Percentiles rank a stretch among this genome's conserved stretches.
These are phyloP conservation scores for Idaea dimidiata DNA, from an alignment of 2,888 invertebrate genomes.

Conservation along the genomic window DNA sequence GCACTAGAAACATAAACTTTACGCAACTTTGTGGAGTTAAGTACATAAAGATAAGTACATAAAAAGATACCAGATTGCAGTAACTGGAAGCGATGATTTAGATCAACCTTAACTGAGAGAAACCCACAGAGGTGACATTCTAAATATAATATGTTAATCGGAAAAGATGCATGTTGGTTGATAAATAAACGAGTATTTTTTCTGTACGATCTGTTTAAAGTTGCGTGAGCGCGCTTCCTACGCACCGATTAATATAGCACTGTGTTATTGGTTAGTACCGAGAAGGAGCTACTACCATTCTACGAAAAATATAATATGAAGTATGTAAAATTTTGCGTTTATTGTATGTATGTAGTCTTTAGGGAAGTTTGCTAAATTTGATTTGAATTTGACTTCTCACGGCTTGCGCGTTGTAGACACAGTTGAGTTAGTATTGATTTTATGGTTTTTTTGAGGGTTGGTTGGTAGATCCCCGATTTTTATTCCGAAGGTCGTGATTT, in stretches of 20 bases:
- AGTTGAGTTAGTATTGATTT: too few species aligned
- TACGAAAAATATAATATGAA: too few species aligned
- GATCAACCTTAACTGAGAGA: neutral
- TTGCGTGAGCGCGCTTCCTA: conserved; percentile 20
- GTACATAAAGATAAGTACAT: neutral
- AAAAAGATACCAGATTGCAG: neutral
- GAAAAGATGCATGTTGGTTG: conserved; percentile 12
- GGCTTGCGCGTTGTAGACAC: too few species aligned
- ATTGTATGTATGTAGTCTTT: too few species aligned
- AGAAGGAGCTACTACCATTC: conserved; percentile 10
- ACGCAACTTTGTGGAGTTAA: neutral
- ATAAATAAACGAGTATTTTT: conserved; percentile 15
- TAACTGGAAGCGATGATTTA: neutral
- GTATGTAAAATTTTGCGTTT: too few species aligned
- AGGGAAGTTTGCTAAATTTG: too few species aligned
- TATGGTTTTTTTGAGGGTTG: too few species aligned
- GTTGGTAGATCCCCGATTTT: too few species aligned
- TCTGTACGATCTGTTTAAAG: conserved; percentile 12
- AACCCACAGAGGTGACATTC: conserved; percentile 1
- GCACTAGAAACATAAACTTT: neutral
- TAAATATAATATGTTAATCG: conserved; percentile 8
- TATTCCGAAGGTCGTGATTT: too few species aligned
- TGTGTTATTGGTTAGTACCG: conserved; percentile 21
- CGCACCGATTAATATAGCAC: conserved; percentile 20
- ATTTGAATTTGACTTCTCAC: too few species aligned